Percentiles rank a stretch among this genome's conserved stretches.
Evolutionary conservation across 1,140 invertebrate genomes (phyloP).

Genomic region (Danaus melanippus): DNA sequence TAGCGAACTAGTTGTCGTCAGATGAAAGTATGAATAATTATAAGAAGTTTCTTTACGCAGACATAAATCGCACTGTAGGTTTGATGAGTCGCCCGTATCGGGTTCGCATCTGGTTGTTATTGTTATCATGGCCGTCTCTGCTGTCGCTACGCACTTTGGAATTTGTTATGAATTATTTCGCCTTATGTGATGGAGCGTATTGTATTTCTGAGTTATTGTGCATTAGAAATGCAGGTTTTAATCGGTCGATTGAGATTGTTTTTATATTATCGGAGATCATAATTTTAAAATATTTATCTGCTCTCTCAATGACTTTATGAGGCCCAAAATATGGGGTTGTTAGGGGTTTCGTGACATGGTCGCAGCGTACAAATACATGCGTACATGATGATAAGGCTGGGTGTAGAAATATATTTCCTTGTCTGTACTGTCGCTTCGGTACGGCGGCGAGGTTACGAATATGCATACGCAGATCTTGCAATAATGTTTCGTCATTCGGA

Average conservation of each 20-base stretch:
- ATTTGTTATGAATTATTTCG: conserved; percentile 7
- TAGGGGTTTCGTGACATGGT: background rate
- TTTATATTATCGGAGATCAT: conserved; percentile 1
- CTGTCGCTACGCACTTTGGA: conserved; percentile 3
- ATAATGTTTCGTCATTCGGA: conserved; percentile 4
- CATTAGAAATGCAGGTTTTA: conserved; percentile 10
- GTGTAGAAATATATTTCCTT: conserved; percentile 14
- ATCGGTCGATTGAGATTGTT: conserved; percentile 9
- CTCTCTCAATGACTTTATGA: background rate
- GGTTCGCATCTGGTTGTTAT: conserved; percentile 9
- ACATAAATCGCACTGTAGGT: conserved; percentile 10
- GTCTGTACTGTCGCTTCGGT: background rate
- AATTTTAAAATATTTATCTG: conserved; percentile 7
- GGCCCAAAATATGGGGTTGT: conserved; percentile 1
- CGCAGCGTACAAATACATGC: background rate
- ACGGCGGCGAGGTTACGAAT: conserved; percentile 5
- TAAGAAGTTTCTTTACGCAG: conserved; percentile 1
- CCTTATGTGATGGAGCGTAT: conserved; percentile 3
- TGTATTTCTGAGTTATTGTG: conserved; percentile 8
- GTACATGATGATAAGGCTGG: conserved; percentile 8
- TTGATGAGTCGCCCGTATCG: conserved; percentile 9
- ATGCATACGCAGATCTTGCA: conserved; percentile 4
- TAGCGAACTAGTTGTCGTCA: conserved; percentile 3
- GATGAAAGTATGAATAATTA: conserved; percentile 6
- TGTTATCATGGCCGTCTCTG: conserved; percentile 9